Percentiles rank a stretch among this genome's conserved stretches.
Evolutionary conservation across 2,113 vertebrate genomes (phyloP).

Genomic region (Forbesichthys papilliferus): DNA sequence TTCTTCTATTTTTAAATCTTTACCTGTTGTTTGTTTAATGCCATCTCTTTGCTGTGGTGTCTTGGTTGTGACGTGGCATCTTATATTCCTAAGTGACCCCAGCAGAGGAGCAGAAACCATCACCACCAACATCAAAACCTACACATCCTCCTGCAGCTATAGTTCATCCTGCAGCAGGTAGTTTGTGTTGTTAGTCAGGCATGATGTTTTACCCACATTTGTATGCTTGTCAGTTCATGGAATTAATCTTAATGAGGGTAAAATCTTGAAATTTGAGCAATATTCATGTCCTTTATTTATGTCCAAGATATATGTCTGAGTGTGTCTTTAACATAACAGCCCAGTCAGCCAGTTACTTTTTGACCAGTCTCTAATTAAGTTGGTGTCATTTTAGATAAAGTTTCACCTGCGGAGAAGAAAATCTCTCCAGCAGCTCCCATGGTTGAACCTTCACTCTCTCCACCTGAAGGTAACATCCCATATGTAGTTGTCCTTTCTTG

Average conservation of each 20-base stretch:
- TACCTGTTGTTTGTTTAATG: constrained; percentile 1
- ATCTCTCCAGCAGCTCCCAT: constrained; percentile 23
- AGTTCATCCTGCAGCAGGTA: constrained; percentile 45
- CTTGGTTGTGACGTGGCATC: constrained; percentile 37
- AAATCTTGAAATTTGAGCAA: background rate
- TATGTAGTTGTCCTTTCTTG: constrained; percentile 7
- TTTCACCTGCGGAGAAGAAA: constrained; percentile 34
- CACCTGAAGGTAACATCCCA: constrained; percentile 66
- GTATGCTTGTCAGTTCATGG: background rate
- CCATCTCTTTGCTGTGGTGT: constrained; percentile 7
- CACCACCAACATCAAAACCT: constrained; percentile 29
- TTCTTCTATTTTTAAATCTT: background rate
- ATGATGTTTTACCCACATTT: constrained; percentile 1
- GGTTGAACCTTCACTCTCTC: constrained; percentile 32
- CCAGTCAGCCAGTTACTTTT: constrained; percentile 14
- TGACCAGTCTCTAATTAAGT: constrained; percentile 32
- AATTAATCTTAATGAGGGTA: no score
- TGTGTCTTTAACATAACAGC: background rate
- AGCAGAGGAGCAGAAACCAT: constrained; percentile 47
- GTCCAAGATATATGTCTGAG: constrained; percentile 6
- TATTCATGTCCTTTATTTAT: background rate
- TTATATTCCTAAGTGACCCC: constrained; percentile 49
- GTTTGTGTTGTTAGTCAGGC: constrained; percentile 20
- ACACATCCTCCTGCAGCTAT: constrained; percentile 23
- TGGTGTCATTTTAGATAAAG: constrained; percentile 57